phyloP scores from a whole-genome alignment of 2,797 vertebrate species.

The Phrynocephalus guinanensis region DNA sequence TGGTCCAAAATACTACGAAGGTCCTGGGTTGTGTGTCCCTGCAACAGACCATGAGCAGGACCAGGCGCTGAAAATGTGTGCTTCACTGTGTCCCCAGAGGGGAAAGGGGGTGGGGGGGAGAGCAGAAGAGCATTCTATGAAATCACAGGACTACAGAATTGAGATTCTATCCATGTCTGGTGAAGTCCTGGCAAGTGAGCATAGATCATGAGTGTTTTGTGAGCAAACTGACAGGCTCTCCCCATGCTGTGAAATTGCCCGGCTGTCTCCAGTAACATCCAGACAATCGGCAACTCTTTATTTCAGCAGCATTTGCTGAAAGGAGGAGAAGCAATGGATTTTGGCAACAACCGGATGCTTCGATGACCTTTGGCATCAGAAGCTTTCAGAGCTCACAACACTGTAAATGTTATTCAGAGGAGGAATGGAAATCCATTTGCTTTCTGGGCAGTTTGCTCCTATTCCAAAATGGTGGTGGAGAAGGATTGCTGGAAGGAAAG shows the following conservation, averaged over 20 bases:
- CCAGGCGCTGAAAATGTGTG: not conserved
- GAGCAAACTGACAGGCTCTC: constrained; percentile 15
- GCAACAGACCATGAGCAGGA: not conserved
- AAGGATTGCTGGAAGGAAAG: not conserved
- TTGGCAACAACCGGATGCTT: constrained; percentile 1
- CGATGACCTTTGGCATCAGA: constrained; percentile 13
- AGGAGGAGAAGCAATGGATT: not conserved
- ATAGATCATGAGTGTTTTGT: constrained; percentile 3
- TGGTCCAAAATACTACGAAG: not conserved
- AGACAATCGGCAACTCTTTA: constrained; percentile 17
- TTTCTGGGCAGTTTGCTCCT: not conserved
- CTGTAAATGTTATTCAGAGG: not conserved
- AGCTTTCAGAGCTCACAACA: not conserved
- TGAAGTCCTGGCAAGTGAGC: constrained; percentile 3
- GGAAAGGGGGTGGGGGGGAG: not conserved
- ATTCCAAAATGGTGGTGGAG: no score
- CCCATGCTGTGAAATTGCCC: constrained; percentile 20
- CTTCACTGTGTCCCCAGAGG: not conserved
- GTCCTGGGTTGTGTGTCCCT: not conserved
- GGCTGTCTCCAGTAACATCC: not conserved
- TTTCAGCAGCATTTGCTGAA: constrained; percentile 6
- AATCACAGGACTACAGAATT: not conserved
- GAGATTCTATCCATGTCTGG: constrained; percentile 12
- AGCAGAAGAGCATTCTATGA: not conserved
- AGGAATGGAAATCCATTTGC: not conserved